Evolutionary conservation across 2,888 invertebrate genomes (phyloP).

Genomic region (Brenthis daphne): DNA sequence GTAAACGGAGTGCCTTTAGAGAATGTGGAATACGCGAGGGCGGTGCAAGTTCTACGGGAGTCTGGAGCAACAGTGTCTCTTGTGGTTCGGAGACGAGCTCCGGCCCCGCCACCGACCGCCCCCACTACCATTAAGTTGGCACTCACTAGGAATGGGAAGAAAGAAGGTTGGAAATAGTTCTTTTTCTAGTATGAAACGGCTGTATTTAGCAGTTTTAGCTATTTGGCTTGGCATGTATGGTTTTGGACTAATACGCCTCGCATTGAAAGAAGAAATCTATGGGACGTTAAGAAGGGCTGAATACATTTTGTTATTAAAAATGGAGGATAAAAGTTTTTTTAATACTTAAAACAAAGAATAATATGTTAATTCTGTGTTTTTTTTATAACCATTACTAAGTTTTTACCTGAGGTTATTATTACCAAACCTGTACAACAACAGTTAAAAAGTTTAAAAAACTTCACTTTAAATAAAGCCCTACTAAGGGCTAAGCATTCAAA

Average conservation of each 20-base stretch:
- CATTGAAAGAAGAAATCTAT: too few species aligned
- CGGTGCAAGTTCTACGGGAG: constrained; percentile 94
- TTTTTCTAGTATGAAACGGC: not conserved
- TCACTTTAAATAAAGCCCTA: not conserved
- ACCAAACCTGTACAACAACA: not conserved
- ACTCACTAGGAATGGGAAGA: constrained; percentile 95
- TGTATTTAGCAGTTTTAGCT: too few species aligned
- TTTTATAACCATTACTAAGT: too few species aligned
- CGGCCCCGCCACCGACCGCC: constrained; percentile 77
- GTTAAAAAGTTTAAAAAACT: not conserved
- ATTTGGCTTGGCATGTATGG: too few species aligned
- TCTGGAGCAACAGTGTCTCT: constrained; percentile 94
- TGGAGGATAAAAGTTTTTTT: too few species aligned
- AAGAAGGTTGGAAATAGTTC: constrained; percentile 86
- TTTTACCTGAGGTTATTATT: not conserved
- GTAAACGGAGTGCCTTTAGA: constrained; percentile 98
- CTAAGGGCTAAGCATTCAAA: constrained; percentile 8
- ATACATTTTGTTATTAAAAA: too few species aligned
- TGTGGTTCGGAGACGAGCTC: constrained; percentile 92
- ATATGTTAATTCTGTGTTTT: too few species aligned
- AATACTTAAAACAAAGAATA: too few species aligned
- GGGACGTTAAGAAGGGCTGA: too few species aligned
- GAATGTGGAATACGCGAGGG: constrained; percentile 97
- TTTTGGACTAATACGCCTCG: too few species aligned
- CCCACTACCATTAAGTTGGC: constrained; percentile 89